Base-by-base conservation (phyloP, 2,113 vertebrate species). In the Cisticola juncidis region DNA sequence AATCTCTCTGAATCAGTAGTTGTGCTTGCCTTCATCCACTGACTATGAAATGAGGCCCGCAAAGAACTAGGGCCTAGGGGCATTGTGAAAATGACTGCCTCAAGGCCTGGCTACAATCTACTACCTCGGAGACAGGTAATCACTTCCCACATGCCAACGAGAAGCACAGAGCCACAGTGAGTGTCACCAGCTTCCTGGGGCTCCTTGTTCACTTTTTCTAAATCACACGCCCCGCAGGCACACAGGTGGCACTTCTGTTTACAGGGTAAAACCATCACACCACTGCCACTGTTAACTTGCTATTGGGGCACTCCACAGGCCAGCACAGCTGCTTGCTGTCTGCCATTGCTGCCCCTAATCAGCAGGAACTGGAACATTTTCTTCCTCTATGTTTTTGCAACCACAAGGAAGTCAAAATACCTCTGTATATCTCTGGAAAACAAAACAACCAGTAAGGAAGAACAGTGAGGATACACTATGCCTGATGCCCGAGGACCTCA, bases 21-120 rank as follows among this genome's bases (percentile, higher is more conserved):
- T 3, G 0, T 6, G 26, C 17, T 56, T 45, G 25, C 35, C 36
- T 70, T 68, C 40, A 54, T 33, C 19, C 1, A 0, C 47, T 45
- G 25, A 57, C 38, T 25, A 51, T 7, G 17, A 73, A 70, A 73
- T 21, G 20, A 72, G 17, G 6, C 56, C 5, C 56, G 22, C 40
- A 79, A 79, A 80, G n/a, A 81, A 42, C 9, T 38, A 60, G 12
- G 9, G 26, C n/a, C 54, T 40, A 31, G 3, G 2, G 24, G 45
- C 19, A 29, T 42, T 25, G 42, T 0, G 0, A 31, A 80, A 61
- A 42, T 47, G 1, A 31, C 44, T 88, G 62, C 13, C 45, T 69
- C n/a, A 28, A 79, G 9, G 31, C 47, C 53, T 47, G 47, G 5
- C 48, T 81, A 50, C 11, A 14, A n/a, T 69, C 35, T 21, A 2